Conservation (phyloP, 2,113 vertebrate genomes). For the Tangachromis dhanisi region DNA sequence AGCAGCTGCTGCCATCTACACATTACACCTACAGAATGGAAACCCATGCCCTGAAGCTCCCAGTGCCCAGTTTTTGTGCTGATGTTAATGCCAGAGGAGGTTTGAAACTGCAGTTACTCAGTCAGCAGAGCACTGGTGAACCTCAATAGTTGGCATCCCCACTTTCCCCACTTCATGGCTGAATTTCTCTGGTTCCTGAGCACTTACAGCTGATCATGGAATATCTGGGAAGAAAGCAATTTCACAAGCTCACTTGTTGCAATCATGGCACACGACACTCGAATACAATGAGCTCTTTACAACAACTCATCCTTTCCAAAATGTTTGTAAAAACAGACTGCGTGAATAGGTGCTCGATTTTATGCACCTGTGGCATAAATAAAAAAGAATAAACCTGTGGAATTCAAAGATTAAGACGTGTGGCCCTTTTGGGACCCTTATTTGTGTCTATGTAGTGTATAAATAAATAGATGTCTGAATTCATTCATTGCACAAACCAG, state of each 20-base stretch:
- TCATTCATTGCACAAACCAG: background rate
- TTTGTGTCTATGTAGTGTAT: background rate
- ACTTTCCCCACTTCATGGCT: background rate
- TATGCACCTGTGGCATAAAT: background rate
- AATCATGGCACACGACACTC: background rate
- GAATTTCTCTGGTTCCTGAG: background rate
- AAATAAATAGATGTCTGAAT: background rate
- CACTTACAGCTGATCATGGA: background rate
- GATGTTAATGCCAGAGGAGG: background rate
- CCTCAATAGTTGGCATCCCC: background rate
- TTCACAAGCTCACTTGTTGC: background rate
- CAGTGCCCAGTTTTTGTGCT: background rate
- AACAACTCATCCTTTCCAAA: background rate
- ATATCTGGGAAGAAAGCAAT: background rate
- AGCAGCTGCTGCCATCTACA: background rate
- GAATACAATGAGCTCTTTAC: background rate
- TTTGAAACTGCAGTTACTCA: background rate
- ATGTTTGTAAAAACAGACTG: background rate
- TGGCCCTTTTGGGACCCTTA: background rate
- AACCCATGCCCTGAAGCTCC: background rate
- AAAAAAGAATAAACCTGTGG: background rate
- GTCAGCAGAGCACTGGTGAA: background rate
- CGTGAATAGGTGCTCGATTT: background rate
- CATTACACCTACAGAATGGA: background rate
- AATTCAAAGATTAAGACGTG: background rate